Conservation (phyloP, 2,888 invertebrate genomes). For the Diabrotica balteata region DNA sequence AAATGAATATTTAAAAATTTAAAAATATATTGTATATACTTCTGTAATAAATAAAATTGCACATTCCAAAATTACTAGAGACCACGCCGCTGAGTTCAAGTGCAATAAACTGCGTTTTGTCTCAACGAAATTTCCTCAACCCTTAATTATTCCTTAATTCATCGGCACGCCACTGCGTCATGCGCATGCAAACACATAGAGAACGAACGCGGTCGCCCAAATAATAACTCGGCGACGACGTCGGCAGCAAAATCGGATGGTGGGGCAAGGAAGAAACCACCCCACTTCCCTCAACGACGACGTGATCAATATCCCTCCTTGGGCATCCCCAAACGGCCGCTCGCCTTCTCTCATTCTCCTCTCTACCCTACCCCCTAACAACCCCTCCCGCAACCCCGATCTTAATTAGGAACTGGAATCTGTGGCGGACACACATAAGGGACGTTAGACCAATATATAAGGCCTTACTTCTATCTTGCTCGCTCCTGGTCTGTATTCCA, state of each 20-base stretch:
- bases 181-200: conserved; percentile 57
- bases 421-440: conserved; percentile 78
- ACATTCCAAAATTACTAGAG: neutral
- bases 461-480: conserved; percentile 44
- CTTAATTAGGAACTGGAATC: conserved; percentile 87
- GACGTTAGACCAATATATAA: conserved; percentile 61
- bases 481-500: conserved; percentile 31
- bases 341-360: conserved; percentile 35
- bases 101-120: conserved; percentile 2
- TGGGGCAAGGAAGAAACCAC: neutral
- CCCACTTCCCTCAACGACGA: conserved; percentile 44
- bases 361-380: conserved; percentile 52
- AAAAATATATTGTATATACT: no score
- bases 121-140: neutral
- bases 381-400: conserved; percentile 66
- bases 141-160: conserved; percentile 16
- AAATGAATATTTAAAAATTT: no score
- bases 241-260: conserved; percentile 10
- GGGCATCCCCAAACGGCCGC: conserved; percentile 44
- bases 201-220: conserved; percentile 59
- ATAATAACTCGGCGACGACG: conserved; percentile 56
- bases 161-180: conserved; percentile 36
- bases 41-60: no score
- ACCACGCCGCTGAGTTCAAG: neutral
- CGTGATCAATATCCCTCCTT: conserved; percentile 62